A percentile compares a stretch with the other conserved stretches of the same genome.
phyloP scores from a whole-genome alignment of 2,113 vertebrate species.

The Orientallactaga bullata region DNA sequence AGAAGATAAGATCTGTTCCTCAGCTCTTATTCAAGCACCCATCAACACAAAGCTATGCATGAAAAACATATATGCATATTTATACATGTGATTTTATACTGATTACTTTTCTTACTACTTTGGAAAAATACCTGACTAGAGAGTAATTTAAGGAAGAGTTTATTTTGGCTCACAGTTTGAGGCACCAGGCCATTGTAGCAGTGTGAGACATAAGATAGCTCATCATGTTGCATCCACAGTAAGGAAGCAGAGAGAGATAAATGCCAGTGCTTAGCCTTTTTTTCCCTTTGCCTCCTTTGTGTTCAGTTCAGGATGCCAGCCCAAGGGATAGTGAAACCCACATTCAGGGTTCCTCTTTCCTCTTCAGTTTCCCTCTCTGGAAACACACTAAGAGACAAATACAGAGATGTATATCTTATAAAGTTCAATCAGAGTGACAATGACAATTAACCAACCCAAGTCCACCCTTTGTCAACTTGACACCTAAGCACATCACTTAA shows the following conservation, averaged over 20 bases:
- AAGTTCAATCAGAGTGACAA: not conserved
- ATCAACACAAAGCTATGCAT: not conserved
- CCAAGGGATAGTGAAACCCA: not conserved
- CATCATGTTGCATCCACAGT: not conserved
- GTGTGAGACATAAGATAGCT: not conserved
- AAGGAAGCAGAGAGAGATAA: not conserved
- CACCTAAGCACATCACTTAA: too few species aligned
- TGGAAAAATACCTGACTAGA: not conserved
- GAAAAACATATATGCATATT: not conserved
- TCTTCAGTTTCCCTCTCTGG: too few species aligned
- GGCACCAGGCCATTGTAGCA: too few species aligned
- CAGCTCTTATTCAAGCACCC: not conserved
- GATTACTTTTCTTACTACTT: not conserved
- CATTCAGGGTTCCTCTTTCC: too few species aligned
- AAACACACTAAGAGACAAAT: too few species aligned
- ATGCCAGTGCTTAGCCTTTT: too few species aligned
- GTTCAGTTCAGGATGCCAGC: too few species aligned
- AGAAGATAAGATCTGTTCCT: not conserved
- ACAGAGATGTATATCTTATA: too few species aligned
- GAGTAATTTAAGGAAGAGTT: not conserved
- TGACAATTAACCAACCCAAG: not conserved
- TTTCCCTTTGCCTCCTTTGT: not conserved
- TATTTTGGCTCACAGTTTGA: not conserved
- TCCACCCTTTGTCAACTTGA: too few species aligned
- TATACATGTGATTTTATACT: not conserved